Evolutionary conservation across 30 jellyfish, hydroid and myxozoan genomes (phyloP).

Genomic region (Hydractinia symbiolongicarpus): DNA sequence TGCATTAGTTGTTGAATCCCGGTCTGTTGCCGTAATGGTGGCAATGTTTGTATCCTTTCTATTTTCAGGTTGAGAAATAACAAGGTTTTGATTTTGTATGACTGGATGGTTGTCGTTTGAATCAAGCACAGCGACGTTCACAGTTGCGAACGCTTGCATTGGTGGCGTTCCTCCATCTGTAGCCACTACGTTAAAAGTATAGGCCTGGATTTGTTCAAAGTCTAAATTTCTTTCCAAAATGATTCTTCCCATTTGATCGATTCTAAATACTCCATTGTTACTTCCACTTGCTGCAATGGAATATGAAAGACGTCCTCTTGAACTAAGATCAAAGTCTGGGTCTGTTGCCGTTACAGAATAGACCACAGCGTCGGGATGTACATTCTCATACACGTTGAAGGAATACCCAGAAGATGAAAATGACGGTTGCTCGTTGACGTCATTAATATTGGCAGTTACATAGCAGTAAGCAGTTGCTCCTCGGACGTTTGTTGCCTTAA

Average conservation of each 20-base stretch:
- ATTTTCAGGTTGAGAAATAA: constrained; percentile 28
- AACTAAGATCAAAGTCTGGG: constrained; percentile 17
- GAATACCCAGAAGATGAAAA: constrained; percentile 27
- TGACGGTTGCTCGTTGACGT: constrained; percentile 52
- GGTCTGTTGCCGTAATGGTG: constrained; percentile 30
- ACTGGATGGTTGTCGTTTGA: constrained; percentile 71
- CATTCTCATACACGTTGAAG: constrained; percentile 44
- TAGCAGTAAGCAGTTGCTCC: constrained; percentile 39
- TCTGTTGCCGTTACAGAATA: constrained; percentile 45
- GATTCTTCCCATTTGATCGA: constrained; percentile 44
- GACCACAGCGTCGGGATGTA: constrained; percentile 12
- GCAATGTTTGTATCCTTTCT: not conserved
- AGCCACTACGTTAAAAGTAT: constrained; percentile 35
- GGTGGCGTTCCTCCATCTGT: constrained; percentile 60
- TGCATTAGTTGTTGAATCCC: constrained; percentile 21
- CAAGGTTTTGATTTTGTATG: constrained; percentile 10
- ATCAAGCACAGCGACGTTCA: constrained; percentile 49
- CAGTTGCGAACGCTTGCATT: constrained; percentile 28
- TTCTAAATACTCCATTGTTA: constrained; percentile 20
- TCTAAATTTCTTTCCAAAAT: constrained; percentile 27
- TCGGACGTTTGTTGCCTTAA: constrained; percentile 48
- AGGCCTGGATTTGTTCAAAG: constrained; percentile 26
- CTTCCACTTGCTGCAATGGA: constrained; percentile 41
- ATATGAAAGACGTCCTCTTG: constrained; percentile 41
- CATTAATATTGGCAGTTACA: constrained; percentile 30